Percentiles rank a stretch among this genome's conserved stretches.
These are phyloP conservation scores for Corythaixoides concolor DNA, from an alignment of 2,113 vertebrate species.

Conservation along the genomic window DNA sequence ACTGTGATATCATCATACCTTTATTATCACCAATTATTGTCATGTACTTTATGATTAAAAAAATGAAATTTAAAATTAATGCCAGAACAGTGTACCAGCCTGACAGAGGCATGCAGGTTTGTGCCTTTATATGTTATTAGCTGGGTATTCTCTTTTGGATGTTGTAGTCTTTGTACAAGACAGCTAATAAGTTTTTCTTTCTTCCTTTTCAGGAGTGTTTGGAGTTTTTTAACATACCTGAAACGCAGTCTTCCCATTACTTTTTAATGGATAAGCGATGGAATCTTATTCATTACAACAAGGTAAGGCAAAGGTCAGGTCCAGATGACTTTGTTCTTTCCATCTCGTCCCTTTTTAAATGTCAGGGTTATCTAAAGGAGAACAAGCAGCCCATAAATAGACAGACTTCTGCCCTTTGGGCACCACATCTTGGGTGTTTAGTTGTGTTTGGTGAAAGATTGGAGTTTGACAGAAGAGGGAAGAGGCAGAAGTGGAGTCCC, in stretches of 20 bases:
- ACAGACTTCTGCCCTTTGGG: not conserved
- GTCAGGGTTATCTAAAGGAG: not conserved
- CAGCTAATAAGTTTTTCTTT: not conserved
- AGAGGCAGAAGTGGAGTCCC: not conserved
- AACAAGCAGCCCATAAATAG: not conserved
- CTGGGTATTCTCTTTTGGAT: not conserved
- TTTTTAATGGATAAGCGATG: constrained; percentile 99
- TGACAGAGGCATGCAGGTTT: not conserved
- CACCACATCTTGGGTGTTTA: not conserved
- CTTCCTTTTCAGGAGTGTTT: constrained; percentile 86
- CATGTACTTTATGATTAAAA: not conserved
- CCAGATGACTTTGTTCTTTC: not conserved
- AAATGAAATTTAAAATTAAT: not conserved
- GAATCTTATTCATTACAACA: constrained; percentile 98
- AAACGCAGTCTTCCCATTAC: constrained; percentile 93
- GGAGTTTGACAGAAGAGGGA: not conserved
- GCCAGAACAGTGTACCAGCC: not conserved
- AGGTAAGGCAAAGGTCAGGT: constrained; percentile 73
- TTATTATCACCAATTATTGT: not conserved
- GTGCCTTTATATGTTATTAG: not conserved
- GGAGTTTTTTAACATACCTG: constrained; percentile 98
- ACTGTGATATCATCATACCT: not conserved
- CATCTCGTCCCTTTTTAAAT: not conserved
- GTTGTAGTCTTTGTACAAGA: not conserved
- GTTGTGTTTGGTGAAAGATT: not conserved